These are phyloP conservation scores for Caenorhabditis uteleia DNA, from an alignment of 2,888 invertebrate species.

Conservation along the genomic window DNA sequence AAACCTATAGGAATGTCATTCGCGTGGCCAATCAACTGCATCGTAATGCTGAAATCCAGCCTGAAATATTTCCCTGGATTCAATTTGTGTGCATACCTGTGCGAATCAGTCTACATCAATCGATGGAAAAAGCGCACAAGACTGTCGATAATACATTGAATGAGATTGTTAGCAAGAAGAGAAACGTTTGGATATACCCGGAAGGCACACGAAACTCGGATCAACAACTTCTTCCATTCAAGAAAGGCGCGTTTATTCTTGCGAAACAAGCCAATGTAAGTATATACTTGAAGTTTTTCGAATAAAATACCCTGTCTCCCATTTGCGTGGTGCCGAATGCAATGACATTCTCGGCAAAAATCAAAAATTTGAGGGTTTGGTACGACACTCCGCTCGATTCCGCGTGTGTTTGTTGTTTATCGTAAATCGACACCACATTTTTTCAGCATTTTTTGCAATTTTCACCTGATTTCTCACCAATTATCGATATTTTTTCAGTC, in stretches of 20 bases:
- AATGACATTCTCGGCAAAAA: no score
- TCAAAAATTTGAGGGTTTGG: no score
- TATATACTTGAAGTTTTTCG: no score
- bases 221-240: constrained; percentile 87
- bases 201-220: constrained; percentile 87
- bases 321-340: no score
- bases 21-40: constrained; percentile 64
- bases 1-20: constrained; percentile 50
- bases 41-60: constrained; percentile 65
- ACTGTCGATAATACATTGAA: constrained; percentile 52
- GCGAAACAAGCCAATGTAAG: constrained; percentile 75
- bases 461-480: no score
- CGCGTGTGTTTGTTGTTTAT: no score
- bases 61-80: constrained; percentile 66
- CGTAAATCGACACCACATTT: no score
- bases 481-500: no score
- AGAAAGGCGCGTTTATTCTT: constrained; percentile 94
- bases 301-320: no score
- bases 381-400: no score
- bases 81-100: constrained; percentile 61
- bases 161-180: constrained; percentile 59
- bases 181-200: constrained; percentile 88
- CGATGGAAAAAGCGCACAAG: constrained; percentile 54
- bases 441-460: no score
- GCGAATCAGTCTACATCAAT: constrained; percentile 57